These are phyloP conservation scores for Acronicta psi DNA, from an alignment of 2,888 invertebrate species.

Conservation along the genomic window DNA sequence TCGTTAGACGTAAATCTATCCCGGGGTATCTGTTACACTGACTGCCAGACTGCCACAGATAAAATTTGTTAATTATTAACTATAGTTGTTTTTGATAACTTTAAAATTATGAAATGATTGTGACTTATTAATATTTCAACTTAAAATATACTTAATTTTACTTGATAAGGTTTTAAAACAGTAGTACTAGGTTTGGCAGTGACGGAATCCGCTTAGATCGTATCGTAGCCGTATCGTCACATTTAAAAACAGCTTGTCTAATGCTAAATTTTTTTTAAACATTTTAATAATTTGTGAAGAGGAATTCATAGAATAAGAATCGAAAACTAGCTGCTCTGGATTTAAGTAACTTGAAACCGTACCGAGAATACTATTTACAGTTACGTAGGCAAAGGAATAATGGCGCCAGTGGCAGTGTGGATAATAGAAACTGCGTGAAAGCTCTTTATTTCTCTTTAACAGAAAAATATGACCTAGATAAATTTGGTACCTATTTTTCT, in stretches of 20 bases:
- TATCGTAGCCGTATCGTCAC: conserved; percentile 28
- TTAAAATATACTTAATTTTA: conserved; percentile 18
- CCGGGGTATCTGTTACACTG: conserved; percentile 39
- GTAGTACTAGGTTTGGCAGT: not conserved
- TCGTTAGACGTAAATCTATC: conserved; percentile 51
- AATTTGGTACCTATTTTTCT: no score
- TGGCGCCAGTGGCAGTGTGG: conserved; percentile 10
- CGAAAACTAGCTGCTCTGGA: conserved; percentile 18
- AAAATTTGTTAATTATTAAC: conserved; percentile 43
- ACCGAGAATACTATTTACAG: conserved; percentile 33
- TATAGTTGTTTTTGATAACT: conserved; percentile 36
- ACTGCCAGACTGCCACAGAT: conserved; percentile 43
- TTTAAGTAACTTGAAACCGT: conserved; percentile 19
- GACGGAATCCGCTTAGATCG: conserved; percentile 18
- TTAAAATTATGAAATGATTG: conserved; percentile 45
- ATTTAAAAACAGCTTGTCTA: conserved; percentile 13
- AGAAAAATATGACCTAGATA: no score
- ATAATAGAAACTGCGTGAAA: not conserved
- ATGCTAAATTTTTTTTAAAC: not conserved
- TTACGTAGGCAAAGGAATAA: conserved; percentile 29
- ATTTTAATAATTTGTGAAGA: conserved; percentile 12
- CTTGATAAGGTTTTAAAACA: not conserved
- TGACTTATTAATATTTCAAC: conserved; percentile 45
- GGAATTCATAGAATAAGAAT: conserved; percentile 31
- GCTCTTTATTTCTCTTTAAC: no score